Percentiles rank a stretch among this genome's conserved stretches.
Conservation (phyloP, 1,140 invertebrate genomes). For the Tachypleus tridentatus region DNA sequence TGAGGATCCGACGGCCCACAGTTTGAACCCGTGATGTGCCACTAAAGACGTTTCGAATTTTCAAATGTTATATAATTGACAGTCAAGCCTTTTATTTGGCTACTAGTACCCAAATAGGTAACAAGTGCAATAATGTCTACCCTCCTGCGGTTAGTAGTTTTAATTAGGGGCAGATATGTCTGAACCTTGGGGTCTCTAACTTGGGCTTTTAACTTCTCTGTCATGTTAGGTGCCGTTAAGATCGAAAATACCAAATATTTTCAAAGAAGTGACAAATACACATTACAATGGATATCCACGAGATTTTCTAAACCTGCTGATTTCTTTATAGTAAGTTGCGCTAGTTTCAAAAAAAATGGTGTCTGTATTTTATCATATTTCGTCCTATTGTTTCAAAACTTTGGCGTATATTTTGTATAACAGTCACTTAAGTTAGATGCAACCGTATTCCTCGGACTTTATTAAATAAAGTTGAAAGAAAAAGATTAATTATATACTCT, state of each 20-base stretch:
- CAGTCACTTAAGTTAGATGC: background rate
- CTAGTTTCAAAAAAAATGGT: background rate
- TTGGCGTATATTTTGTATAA: conserved; percentile 1
- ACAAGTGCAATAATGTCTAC: background rate
- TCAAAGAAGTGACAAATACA: background rate
- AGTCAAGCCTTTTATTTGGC: background rate
- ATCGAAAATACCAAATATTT: background rate
- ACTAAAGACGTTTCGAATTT: background rate
- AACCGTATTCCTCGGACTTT: no score
- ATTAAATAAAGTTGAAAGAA: no score
- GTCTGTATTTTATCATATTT: background rate
- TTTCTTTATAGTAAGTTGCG: background rate
- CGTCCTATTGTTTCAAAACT: background rate
- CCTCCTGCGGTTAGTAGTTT: background rate
- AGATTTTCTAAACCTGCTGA: no score
- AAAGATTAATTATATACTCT: no score
- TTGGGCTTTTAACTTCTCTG: conserved; percentile 3
- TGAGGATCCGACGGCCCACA: no score
- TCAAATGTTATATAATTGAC: background rate
- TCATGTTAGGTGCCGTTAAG: background rate
- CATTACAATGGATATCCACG: no score
- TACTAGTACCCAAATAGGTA: background rate
- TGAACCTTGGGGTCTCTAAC: background rate
- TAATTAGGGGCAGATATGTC: background rate
- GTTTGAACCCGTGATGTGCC: no score